phyloP scores from a whole-genome alignment of 1,140 invertebrate species.

The Drosophila kepulauana region DNA sequence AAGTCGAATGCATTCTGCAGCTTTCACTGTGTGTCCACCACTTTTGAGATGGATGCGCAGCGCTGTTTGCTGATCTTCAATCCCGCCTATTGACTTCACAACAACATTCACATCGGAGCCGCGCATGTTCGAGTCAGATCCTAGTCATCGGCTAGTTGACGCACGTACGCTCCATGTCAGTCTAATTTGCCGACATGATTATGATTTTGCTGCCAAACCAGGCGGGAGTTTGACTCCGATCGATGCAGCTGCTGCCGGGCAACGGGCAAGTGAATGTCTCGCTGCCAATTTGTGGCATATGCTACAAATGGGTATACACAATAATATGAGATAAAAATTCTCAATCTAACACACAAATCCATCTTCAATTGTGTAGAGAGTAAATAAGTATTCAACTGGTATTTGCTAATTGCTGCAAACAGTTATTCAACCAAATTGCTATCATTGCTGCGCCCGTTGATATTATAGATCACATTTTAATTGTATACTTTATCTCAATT shows the following conservation, averaged over 20 bases:
- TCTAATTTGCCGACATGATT: slow-evolving; percentile 83
- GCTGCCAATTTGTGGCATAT: slow-evolving; percentile 33
- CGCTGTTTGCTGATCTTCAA: slow-evolving; percentile 48
- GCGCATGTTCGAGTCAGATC: slow-evolving; percentile 46
- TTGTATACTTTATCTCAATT: slow-evolving; percentile 27
- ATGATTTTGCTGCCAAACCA: slow-evolving; percentile 73
- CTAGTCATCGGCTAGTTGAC: slow-evolving; percentile 77
- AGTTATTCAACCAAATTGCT: slow-evolving; percentile 13
- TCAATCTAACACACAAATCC: background rate
- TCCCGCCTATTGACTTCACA: slow-evolving; percentile 32
- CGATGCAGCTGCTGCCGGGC: slow-evolving; percentile 32
- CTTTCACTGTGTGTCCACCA: slow-evolving; percentile 52
- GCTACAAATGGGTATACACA: background rate
- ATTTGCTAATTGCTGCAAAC: slow-evolving; percentile 17
- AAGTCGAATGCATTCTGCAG: slow-evolving; percentile 42
- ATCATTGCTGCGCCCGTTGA: slow-evolving; percentile 1
- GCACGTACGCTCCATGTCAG: slow-evolving; percentile 80
- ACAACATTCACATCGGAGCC: slow-evolving; percentile 8
- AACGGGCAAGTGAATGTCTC: slow-evolving; percentile 67
- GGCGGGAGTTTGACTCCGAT: slow-evolving; percentile 37
- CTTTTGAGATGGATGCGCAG: slow-evolving; percentile 26
- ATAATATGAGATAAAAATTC: background rate
- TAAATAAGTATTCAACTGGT: slow-evolving; percentile 9
- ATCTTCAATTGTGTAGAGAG: background rate
- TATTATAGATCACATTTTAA: slow-evolving; percentile 19